Percentiles rank a stretch among this genome's conserved stretches.
Conservation (phyloP, 35 echinoderm and acorn worm species). For the Ophiothrix spiculata region DNA sequence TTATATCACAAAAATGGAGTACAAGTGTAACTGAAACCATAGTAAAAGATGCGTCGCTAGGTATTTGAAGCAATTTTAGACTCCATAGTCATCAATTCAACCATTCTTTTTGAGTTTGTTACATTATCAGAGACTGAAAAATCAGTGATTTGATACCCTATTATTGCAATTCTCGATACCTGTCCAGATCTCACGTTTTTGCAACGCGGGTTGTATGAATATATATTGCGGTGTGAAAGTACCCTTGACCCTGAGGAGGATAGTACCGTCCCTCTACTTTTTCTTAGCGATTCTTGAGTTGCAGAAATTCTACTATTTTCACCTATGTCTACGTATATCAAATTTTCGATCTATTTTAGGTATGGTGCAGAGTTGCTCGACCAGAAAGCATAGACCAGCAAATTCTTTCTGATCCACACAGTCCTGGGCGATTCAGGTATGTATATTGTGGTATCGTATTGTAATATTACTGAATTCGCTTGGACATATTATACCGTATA, state of each 20-base stretch:
- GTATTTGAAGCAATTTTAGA: no score
- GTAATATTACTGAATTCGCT: no score
- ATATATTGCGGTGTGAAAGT: background rate
- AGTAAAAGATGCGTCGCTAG: no score
- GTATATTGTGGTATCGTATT: no score
- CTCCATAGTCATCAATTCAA: no score
- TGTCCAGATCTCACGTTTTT: background rate
- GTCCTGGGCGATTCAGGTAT: constrained; percentile 69
- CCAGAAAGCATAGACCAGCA: constrained; percentile 17
- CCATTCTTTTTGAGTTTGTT: no score
- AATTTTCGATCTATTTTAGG: constrained; percentile 10
- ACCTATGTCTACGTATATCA: background rate
- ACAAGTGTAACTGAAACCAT: no score
- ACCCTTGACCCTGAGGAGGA: background rate
- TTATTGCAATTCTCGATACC: no score
- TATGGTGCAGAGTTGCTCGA: constrained; percentile 49
- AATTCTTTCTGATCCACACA: constrained; percentile 34
- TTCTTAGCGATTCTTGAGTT: background rate
- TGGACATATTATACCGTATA: no score
- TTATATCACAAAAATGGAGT: no score
- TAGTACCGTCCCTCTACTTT: background rate
- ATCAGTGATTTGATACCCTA: no score
- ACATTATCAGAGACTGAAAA: no score
- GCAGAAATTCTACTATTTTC: background rate
- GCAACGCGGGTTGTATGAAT: background rate